Conservation (phyloP, 2,888 invertebrate species). For the Troides oblongomaculatus region DNA sequence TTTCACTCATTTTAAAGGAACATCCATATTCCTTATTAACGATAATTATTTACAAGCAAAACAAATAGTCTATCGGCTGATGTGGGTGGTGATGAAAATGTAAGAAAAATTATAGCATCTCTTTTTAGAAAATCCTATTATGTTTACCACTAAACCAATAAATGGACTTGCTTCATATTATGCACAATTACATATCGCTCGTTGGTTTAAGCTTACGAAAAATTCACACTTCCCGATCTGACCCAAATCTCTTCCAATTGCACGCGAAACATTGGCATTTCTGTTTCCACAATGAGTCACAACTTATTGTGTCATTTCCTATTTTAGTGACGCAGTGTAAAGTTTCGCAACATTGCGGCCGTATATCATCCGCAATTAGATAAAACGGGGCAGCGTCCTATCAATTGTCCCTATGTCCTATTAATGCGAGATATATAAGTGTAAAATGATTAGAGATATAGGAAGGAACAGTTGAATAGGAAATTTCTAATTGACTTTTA, state of each 20-base stretch:
- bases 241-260: constrained; percentile 37
- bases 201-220: constrained; percentile 6
- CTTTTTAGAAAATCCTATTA: too few species aligned
- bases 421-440: constrained; percentile 36
- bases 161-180: not conserved
- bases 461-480: constrained; percentile 44
- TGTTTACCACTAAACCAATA: too few species aligned
- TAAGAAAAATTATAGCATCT: too few species aligned
- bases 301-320: constrained; percentile 70
- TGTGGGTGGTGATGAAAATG: too few species aligned
- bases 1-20: too few species aligned
- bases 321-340: constrained; percentile 59
- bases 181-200: not conserved
- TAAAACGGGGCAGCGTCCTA: constrained; percentile 59
- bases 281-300: constrained; percentile 40
- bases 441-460: constrained; percentile 46
- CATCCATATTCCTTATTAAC: too few species aligned
- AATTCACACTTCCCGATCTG: constrained; percentile 21
- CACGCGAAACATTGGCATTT: constrained; percentile 35
- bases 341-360: constrained; percentile 63
- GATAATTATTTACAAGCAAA: too few species aligned
- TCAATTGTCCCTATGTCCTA: constrained; percentile 62
- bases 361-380: constrained; percentile 59
- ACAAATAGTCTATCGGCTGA: too few species aligned
- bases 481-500: constrained; percentile 44